These are phyloP conservation scores for Oncorhynchus gorbuscha DNA, from an alignment of 2,113 vertebrate genomes.

Conservation along the genomic window DNA sequence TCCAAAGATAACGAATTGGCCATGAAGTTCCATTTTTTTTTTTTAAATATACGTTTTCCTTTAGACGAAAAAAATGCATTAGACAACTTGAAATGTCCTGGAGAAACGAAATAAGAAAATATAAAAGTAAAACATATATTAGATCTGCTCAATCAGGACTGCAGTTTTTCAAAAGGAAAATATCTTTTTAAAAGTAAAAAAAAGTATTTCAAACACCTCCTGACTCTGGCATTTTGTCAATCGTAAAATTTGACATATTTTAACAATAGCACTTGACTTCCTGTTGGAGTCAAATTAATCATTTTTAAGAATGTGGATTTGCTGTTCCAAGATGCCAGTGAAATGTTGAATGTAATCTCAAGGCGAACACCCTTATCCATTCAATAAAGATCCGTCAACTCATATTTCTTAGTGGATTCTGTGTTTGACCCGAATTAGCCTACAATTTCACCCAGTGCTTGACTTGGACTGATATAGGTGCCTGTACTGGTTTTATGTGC, in stretches of 20 bases:
- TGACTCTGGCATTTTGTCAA: slow-evolving; percentile 49
- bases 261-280: slow-evolving; percentile 73
- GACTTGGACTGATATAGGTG: too few species aligned
- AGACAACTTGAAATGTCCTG: slow-evolving; percentile 31
- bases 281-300: slow-evolving; percentile 58
- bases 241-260: slow-evolving; percentile 63
- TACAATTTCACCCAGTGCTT: not conserved
- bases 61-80: slow-evolving; percentile 29
- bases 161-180: slow-evolving; percentile 37
- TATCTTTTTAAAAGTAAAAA: slow-evolving; percentile 31
- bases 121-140: slow-evolving; percentile 49
- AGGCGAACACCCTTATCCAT: slow-evolving; percentile 74
- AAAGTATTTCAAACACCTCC: slow-evolving; percentile 42
- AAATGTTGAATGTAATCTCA: slow-evolving; percentile 80
- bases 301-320: slow-evolving; percentile 46
- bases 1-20: slow-evolving; percentile 76
- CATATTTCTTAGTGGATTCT: slow-evolving; percentile 55
- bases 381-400: slow-evolving; percentile 81
- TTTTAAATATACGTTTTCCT: slow-evolving; percentile 42
- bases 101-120: slow-evolving; percentile 33
- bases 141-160: slow-evolving; percentile 29
- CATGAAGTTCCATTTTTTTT: slow-evolving; percentile 56
- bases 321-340: slow-evolving; percentile 62
- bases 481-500: not conserved
- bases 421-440: slow-evolving; percentile 34